Evolutionary conservation across 2,888 invertebrate genomes (phyloP).

Genomic region (Drosophila borealis): DNA sequence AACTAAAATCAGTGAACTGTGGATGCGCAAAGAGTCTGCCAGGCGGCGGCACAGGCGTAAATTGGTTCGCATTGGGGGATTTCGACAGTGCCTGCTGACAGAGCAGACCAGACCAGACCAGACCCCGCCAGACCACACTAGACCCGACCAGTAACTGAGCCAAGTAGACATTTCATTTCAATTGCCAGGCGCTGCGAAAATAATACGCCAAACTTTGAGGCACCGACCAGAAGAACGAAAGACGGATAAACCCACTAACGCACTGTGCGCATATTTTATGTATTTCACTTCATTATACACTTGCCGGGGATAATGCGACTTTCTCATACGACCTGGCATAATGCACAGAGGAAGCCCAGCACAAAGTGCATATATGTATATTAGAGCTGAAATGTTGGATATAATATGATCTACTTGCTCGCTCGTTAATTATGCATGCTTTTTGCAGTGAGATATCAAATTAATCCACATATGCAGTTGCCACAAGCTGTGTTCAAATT

Average conservation of each 20-base stretch:
- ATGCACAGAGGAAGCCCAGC: conserved; percentile 4
- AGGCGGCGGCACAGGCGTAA: conserved; percentile 60
- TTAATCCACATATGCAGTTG: no score
- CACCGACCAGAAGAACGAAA: conserved; percentile 2
- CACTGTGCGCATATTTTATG: conserved; percentile 71
- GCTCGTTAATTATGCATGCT: background rate
- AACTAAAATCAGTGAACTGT: conserved; percentile 77
- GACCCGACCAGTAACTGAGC: conserved; percentile 25
- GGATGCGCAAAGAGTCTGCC: conserved; percentile 36
- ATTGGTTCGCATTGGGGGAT: conserved; percentile 62
- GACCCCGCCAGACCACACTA: conserved; percentile 9
- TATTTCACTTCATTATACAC: conserved; percentile 73
- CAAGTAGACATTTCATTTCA: conserved; percentile 66
- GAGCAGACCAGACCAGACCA: conserved; percentile 13
- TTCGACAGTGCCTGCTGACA: conserved; percentile 13
- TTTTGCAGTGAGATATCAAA: background rate
- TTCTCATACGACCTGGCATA: conserved; percentile 16
- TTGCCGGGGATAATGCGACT: conserved; percentile 23
- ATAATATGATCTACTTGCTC: background rate
- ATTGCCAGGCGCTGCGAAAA: conserved; percentile 60
- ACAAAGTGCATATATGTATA: background rate
- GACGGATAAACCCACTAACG: conserved; percentile 45
- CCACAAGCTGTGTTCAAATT: no score
- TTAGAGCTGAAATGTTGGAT: background rate
- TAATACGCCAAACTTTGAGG: conserved; percentile 56